phyloP scores from a whole-genome alignment of 2,888 invertebrate species.

The Stramonita haemastoma region DNA sequence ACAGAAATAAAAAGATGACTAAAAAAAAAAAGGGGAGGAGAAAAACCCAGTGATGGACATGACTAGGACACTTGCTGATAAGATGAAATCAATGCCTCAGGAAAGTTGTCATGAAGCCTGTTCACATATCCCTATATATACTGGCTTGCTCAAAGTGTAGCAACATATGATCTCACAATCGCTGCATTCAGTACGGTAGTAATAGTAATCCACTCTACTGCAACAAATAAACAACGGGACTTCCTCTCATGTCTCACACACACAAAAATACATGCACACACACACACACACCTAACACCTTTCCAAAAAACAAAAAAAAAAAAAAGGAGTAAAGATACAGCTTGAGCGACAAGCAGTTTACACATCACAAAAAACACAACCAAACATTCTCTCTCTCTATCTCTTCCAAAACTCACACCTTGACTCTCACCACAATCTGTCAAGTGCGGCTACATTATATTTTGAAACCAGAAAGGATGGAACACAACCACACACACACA shows the following conservation, averaged over 20 bases:
- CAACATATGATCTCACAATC: not conserved
- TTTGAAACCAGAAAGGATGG: not conserved
- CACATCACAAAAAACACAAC: not conserved
- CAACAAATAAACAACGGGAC: not conserved
- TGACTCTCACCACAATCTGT: too few species aligned
- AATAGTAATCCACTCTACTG: not conserved
- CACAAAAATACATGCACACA: not conserved
- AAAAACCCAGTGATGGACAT: not conserved
- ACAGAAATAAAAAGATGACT: not conserved
- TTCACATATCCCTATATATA: not conserved
- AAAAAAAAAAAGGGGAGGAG: not conserved
- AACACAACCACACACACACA: not conserved
- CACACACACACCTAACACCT: not conserved
- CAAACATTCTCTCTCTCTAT: not conserved
- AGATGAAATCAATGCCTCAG: not conserved
- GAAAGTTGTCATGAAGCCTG: not conserved
- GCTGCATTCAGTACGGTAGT: not conserved
- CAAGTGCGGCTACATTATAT: not conserved
- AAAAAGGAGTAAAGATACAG: not conserved
- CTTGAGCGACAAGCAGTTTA: not conserved
- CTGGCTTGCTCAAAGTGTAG: too few species aligned
- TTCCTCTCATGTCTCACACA: not conserved
- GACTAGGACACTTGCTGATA: not conserved
- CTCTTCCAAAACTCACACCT: not conserved
- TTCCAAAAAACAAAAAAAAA: not conserved